Evolutionary conservation across 1,140 invertebrate species (phyloP), one percentile per base, ranked within the genome.

Genomic region (Apis mellifera): DNA sequence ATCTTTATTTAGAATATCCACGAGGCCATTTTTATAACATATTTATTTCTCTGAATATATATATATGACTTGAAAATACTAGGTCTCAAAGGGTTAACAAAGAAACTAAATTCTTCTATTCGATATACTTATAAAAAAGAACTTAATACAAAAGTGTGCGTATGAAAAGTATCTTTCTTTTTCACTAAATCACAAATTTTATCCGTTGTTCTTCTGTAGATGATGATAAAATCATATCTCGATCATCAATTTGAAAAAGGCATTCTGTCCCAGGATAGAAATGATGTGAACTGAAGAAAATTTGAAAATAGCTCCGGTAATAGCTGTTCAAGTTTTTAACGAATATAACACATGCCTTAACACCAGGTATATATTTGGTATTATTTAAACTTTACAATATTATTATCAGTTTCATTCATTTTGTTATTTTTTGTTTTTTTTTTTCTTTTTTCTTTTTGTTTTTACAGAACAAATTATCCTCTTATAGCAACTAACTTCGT

Each of bases 361-460:
- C 91, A 92, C 91, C 92, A 93, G 92, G 92, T 93, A 93, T 92
- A 93, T 92, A 92, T 93, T 92, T 93, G 87, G 89, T 93, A 92
- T 92, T 91, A 85, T 89, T 91, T 90, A 90, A 93, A 94, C 92
- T 94, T 92, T 93, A 92, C 92, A 93, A 92, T 93, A 92, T 93
- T 89, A 90, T 92, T 88, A 89, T 91, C 87, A 59, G 85, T 91
- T 89, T 90, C 85, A 89, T 90, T 83, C 72, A 59, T 50, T 81
- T 76, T 82, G 79, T 76, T 72, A 73, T 78, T 59, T 60, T 76
- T 78, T 79, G 75, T 79, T 66, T 83, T 83, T 75, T 78, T 86
- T 68, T 50, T 62, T 78, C 71, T 57, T 78, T 86, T 88, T 83
- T 91, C 19, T 60, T 75, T 32, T 64, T 15, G 42, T 75, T 91